Percentiles rank a stretch among this genome's conserved stretches.
These are phyloP conservation scores for Eupithecia exiguata DNA, from an alignment of 2,888 invertebrate genomes.

Conservation along the genomic window DNA sequence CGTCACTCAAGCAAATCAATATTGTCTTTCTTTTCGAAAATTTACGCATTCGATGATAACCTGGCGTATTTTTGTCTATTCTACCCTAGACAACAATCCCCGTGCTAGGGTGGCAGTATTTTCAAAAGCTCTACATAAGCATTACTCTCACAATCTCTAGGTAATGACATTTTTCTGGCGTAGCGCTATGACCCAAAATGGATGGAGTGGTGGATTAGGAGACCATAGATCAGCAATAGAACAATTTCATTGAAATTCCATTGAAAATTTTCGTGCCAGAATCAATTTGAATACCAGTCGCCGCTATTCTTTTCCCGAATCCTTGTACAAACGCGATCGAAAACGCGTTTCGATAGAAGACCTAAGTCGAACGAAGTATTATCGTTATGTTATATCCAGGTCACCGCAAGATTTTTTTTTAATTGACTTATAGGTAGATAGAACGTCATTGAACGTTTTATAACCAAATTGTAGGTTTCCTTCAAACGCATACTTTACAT, in stretches of 20 bases:
- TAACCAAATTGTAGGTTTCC: neutral
- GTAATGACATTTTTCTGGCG: neutral
- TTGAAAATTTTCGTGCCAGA: neutral
- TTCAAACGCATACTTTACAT: neutral
- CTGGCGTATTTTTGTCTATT: too few species aligned
- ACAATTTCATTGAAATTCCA: too few species aligned
- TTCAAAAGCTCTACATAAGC: neutral
- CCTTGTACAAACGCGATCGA: neutral
- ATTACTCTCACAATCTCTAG: neutral
- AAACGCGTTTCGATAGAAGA: neutral
- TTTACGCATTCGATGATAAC: too few species aligned
- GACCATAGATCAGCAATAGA: neutral
- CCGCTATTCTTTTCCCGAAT: neutral
- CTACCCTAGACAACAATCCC: too few species aligned
- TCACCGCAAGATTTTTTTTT: neutral
- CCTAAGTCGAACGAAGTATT: too few species aligned
- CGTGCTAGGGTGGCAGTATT: too few species aligned
- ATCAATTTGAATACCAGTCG: neutral
- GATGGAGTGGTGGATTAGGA: neutral
- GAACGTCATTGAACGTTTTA: neutral
- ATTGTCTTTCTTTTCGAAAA: too few species aligned
- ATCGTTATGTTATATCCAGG: neutral
- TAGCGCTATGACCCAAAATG: neutral
- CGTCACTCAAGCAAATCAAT: too few species aligned
- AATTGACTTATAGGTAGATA: neutral